These are phyloP conservation scores for Caenorhabditis plicata DNA, from an alignment of 2,888 invertebrate species.

Conservation along the genomic window DNA sequence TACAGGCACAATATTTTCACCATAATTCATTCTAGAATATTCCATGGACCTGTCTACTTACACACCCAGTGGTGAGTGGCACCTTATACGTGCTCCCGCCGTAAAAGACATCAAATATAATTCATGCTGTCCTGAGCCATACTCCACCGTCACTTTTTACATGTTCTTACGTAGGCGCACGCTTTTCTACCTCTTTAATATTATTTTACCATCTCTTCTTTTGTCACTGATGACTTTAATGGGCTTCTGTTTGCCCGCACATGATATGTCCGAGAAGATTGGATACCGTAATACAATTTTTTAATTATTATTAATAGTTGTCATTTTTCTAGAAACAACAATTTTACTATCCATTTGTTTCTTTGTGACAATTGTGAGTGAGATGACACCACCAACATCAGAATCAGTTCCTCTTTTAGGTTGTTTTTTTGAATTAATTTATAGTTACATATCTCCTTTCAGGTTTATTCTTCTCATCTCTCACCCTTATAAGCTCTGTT, in stretches of 20 bases:
- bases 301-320: no score
- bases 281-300: constrained; percentile 56
- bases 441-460: constrained; percentile 3
- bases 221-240: constrained; percentile 63
- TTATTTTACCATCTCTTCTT: constrained; percentile 50
- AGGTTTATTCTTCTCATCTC: constrained; percentile 57
- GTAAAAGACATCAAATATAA: constrained; percentile 66
- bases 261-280: constrained; percentile 60
- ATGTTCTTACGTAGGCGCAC: constrained; percentile 48
- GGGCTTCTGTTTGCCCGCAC: constrained; percentile 58
- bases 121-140: constrained; percentile 82
- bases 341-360: constrained; percentile 84
- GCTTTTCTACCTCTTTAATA: constrained; percentile 55
- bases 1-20: background rate
- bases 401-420: constrained; percentile 53
- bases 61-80: constrained; percentile 57
- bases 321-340: constrained; percentile 41
- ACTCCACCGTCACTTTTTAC: constrained; percentile 68
- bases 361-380: constrained; percentile 93
- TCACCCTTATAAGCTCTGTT: constrained; percentile 51
- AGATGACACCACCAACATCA: constrained; percentile 97
- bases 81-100: constrained; percentile 62
- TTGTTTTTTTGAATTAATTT: constrained; percentile 2
- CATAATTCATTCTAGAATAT: constrained; percentile 22
- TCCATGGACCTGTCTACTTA: constrained; percentile 56